These are phyloP conservation scores for Salmo trutta DNA, from an alignment of 2,797 vertebrate genomes.

Conservation along the genomic window DNA sequence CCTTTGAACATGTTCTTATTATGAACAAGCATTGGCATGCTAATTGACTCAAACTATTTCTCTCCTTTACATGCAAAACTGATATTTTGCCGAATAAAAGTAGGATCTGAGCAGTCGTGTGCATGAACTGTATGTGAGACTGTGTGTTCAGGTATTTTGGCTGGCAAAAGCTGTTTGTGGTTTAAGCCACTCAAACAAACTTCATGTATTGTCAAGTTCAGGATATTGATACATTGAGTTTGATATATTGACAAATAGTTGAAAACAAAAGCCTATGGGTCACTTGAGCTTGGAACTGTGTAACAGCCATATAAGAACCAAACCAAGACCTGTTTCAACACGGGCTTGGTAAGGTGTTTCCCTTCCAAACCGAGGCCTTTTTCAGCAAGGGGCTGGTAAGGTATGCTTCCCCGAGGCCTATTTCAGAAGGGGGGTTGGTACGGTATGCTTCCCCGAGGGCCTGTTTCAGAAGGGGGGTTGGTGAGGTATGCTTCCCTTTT, in stretches of 20 bases:
- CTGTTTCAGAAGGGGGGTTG: no score
- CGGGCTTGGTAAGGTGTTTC: no score
- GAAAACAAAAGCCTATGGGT: constrained; percentile 54
- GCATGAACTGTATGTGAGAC: neutral
- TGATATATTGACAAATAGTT: constrained; percentile 47
- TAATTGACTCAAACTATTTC: constrained; percentile 59
- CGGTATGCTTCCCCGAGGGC: no score
- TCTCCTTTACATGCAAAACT: constrained; percentile 48
- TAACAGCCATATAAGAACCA: constrained; percentile 73
- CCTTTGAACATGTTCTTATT: constrained; percentile 50
- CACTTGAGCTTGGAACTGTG: constrained; percentile 68
- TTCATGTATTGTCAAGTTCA: no score
- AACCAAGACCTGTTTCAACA: constrained; percentile 41
- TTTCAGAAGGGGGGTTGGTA: no score
- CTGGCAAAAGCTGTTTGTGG: constrained; percentile 25
- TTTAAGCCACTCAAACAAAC: no score
- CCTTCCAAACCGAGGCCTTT: no score
- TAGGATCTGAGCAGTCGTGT: constrained; percentile 13
- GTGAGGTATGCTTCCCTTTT: constrained; percentile 48
- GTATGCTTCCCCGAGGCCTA: no score
- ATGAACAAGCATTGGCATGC: constrained; percentile 70
- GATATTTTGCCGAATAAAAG: constrained; percentile 42
- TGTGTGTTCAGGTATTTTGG: constrained; percentile 32
- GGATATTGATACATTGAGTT: constrained; percentile 25
- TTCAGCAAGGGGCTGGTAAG: no score